Evolutionary conservation across 2,113 vertebrate genomes (phyloP), one percentile per base, ranked within the genome.

Genomic region (Neogobius melanostomus): DNA sequence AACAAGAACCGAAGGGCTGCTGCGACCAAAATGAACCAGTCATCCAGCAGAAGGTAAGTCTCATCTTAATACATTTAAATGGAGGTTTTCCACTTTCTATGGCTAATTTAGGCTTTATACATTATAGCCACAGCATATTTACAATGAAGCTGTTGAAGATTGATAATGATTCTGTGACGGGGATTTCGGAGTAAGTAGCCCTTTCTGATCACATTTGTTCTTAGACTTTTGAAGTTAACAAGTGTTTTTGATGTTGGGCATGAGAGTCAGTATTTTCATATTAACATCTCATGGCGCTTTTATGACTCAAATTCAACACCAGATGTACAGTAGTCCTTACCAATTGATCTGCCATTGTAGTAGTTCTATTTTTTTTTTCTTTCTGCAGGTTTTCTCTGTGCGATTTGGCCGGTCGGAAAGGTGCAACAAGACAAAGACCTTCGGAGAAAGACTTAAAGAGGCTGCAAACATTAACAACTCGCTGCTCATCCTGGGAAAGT

Each of bases 381-480:
- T 8, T 62, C 82, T 14, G 8, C 74, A 96, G 95, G 84, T 89
- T 97, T 77, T 95, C 95, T 60, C 89, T 98, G 16, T 97, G 95
- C 81, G 95, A 97, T 78, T 89, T 98, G 85, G 95, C 96, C 44
- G 96, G 95, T 97, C 95, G 12, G 95, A 98, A 81, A 84, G 95
- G 72, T 96, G 95, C 79, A 95, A 95, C 87, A 96, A 95, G 90
- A 93, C 95, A 6, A 93, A 95, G 44, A 94, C 95, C 0, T 93
- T 96, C 68, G 95, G 95, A 47, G 94, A 96, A 12, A 86, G 95
- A 65, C 91, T 98, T 6, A 96, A 95, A 83, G 96, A 98, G 85
- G 95, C 95, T 0, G 95, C 93, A 5, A 98, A 95, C 77, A 97
- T 98, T 15, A 98, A 97, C 85, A 95, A 93, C 79, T 97, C 95